These are phyloP conservation scores for Venturia canescens DNA, from an alignment of 1,140 invertebrate species.

Conservation along the genomic window DNA sequence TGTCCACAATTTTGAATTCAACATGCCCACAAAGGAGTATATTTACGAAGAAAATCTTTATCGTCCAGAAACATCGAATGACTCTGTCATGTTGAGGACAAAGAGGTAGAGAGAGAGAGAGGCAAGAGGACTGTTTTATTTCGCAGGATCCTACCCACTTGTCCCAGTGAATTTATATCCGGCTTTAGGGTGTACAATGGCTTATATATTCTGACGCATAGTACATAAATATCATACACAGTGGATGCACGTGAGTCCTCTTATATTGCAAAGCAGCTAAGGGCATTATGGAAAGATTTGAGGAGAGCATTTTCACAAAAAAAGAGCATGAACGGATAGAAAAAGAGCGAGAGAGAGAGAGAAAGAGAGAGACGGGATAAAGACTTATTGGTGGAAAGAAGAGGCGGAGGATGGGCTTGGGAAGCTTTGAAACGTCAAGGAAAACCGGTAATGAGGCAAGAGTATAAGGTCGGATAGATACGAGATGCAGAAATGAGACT, in stretches of 20 bases:
- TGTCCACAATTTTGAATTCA: no score
- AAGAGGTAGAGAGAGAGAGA: no score
- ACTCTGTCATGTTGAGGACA: no score
- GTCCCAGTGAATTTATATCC: neutral
- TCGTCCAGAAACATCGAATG: no score
- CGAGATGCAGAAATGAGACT: no score
- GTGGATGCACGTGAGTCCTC: neutral
- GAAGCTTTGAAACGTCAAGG: neutral
- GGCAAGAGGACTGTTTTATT: neutral
- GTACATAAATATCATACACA: neutral
- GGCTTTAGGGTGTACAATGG: neutral
- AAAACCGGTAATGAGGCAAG: neutral
- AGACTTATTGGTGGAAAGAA: neutral
- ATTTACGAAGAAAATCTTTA: no score
- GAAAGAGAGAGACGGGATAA: neutral
- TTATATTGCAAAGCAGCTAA: neutral
- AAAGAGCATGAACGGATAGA: no score
- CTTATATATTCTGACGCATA: no score
- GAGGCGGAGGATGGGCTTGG: neutral
- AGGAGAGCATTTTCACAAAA: neutral
- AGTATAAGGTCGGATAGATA: neutral
- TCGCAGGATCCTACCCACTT: neutral
- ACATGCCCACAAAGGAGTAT: no score
- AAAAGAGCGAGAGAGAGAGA: neutral
- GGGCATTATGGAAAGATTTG: neutral